These are phyloP conservation scores for Helleia helle DNA, from an alignment of 2,888 invertebrate genomes.

Conservation along the genomic window DNA sequence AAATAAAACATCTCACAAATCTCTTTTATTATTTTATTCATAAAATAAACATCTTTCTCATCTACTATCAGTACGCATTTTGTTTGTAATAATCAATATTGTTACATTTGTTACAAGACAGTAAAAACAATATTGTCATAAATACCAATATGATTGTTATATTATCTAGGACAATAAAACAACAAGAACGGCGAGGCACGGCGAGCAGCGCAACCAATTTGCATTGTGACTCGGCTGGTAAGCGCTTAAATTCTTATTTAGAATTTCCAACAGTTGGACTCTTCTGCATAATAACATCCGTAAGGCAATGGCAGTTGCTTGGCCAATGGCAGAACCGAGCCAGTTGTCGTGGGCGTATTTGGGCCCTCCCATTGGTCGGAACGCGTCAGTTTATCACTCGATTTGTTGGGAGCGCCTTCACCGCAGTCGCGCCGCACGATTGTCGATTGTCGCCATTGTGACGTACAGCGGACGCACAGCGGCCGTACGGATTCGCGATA, in stretches of 20 bases:
- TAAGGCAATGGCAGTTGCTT: constrained; percentile 71
- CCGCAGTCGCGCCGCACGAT: constrained; percentile 66
- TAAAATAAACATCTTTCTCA: too few species aligned
- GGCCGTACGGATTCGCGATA: constrained; percentile 45
- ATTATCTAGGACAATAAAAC: constrained; percentile 21
- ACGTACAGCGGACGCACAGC: constrained; percentile 43
- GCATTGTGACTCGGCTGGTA: constrained; percentile 62
- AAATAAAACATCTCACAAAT: too few species aligned
- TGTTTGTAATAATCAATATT: too few species aligned
- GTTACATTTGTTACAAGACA: not conserved
- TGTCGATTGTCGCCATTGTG: constrained; percentile 72
- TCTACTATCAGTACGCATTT: too few species aligned
- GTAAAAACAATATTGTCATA: constrained; percentile 6
- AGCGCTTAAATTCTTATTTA: constrained; percentile 70
- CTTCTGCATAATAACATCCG: constrained; percentile 72
- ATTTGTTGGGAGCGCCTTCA: constrained; percentile 63
- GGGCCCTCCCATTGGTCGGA: constrained; percentile 48
- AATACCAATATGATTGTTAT: constrained; percentile 9
- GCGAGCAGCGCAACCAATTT: constrained; percentile 63
- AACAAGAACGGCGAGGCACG: constrained; percentile 33
- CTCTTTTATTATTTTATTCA: too few species aligned
- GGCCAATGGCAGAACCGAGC: constrained; percentile 58
- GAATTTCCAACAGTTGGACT: constrained; percentile 60
- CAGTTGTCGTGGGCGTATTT: constrained; percentile 62
- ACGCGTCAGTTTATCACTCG: constrained; percentile 59